Conservation (phyloP, 2,888 invertebrate genomes). For the Drosophila subsilvestris region DNA sequence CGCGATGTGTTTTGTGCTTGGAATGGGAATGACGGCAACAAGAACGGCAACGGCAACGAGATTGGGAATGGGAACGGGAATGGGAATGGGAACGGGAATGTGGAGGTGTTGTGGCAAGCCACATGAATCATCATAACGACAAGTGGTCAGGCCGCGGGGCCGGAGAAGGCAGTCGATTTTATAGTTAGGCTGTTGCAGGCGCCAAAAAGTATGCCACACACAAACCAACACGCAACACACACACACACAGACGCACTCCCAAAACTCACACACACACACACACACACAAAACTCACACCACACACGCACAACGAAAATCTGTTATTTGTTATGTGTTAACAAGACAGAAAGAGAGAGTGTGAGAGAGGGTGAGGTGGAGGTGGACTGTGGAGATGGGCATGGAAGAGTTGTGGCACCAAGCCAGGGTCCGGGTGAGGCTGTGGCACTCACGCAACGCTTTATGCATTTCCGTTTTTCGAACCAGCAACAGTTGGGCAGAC, state of each 20-base stretch:
- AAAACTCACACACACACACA: slow-evolving; percentile 13
- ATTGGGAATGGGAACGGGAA: slow-evolving; percentile 2
- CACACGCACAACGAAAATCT: slow-evolving; percentile 53
- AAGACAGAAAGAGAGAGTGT: slow-evolving; percentile 43
- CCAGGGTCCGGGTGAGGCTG: slow-evolving; percentile 25
- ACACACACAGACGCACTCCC: slow-evolving; percentile 8
- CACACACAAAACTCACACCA: slow-evolving; percentile 11
- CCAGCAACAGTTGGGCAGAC: slow-evolving; percentile 66
- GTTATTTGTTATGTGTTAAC: slow-evolving; percentile 75
- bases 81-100: slow-evolving; percentile 9
- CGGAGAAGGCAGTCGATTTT: slow-evolving; percentile 51
- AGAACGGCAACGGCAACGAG: neutral
- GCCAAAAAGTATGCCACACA: slow-evolving; percentile 70
- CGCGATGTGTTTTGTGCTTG: slow-evolving; percentile 46
- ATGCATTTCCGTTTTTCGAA: slow-evolving; percentile 64
- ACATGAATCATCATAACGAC: slow-evolving; percentile 73
- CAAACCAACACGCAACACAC: slow-evolving; percentile 31
- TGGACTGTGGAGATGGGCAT: no score
- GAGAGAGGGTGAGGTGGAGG: neutral
- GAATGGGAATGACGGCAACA: slow-evolving; percentile 11
- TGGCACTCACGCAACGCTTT: slow-evolving; percentile 55
- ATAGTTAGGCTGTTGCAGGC: slow-evolving; percentile 65
- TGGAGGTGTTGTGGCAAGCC: slow-evolving; percentile 52
- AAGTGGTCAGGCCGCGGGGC: slow-evolving; percentile 50
- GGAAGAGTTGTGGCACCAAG: slow-evolving; percentile 41